These are phyloP conservation scores for Vanessa cardui DNA, from an alignment of 2,888 invertebrate species.

Conservation along the genomic window DNA sequence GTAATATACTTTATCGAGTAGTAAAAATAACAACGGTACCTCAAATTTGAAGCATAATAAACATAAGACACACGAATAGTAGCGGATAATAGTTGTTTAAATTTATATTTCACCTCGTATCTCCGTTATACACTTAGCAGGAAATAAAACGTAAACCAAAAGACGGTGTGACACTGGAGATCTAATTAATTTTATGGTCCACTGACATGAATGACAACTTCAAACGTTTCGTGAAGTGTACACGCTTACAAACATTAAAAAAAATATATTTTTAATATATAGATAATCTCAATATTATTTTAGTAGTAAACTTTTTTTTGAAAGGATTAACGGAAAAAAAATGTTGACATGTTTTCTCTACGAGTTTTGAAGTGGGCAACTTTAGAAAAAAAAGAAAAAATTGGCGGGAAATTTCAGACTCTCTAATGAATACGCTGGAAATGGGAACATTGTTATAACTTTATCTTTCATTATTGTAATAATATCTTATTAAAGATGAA, in stretches of 20 bases:
- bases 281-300: too few species aligned
- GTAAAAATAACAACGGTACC: not conserved
- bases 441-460: too few species aligned
- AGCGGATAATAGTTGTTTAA: constrained; percentile 1
- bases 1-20: too few species aligned
- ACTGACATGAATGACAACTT: constrained; percentile 47
- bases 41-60: constrained; percentile 3
- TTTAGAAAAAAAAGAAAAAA: too few species aligned
- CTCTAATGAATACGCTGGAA: too few species aligned
- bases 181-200: constrained; percentile 64
- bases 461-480: too few species aligned
- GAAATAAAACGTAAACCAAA: constrained; percentile 48
- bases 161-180: constrained; percentile 48
- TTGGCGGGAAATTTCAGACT: too few species aligned
- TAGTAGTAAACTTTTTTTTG: too few species aligned
- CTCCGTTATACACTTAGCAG: constrained; percentile 41
- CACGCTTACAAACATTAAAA: not conserved
- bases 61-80: not conserved
- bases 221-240: constrained; percentile 12
- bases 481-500: too few species aligned
- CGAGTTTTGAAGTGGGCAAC: too few species aligned
- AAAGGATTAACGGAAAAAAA: too few species aligned
- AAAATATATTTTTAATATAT: not conserved
- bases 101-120: constrained; percentile 6
- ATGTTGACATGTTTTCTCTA: too few species aligned